phyloP scores from a whole-genome alignment of 1,140 invertebrate species.

The Kradibia gibbosae region DNA sequence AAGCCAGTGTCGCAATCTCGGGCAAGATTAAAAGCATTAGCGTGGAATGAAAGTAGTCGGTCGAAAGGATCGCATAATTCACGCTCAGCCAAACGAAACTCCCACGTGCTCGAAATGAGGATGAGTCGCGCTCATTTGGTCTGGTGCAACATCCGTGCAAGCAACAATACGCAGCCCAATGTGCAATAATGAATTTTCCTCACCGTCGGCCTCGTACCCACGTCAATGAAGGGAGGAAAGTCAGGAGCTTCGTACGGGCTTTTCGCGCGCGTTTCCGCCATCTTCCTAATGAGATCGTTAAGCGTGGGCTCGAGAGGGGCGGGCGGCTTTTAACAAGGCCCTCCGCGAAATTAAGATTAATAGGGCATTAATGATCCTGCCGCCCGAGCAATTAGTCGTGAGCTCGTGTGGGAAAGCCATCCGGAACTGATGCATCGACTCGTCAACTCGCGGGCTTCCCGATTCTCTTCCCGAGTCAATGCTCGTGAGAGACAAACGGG shows the following conservation, averaged over 20 bases:
- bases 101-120: slow-evolving; percentile 21
- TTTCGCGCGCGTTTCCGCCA: slow-evolving; percentile 13
- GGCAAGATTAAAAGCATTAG: not conserved
- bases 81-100: not conserved
- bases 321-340: not conserved
- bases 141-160: not conserved
- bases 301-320: not conserved
- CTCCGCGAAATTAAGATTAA: slow-evolving; percentile 39
- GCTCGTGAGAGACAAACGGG: not conserved
- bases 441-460: not conserved
- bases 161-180: slow-evolving; percentile 1
- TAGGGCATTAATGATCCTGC: slow-evolving; percentile 29
- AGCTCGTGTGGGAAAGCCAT: not conserved
- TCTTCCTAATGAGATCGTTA: slow-evolving; percentile 40
- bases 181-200: slow-evolving; percentile 16
- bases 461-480: too few relatives aligned
- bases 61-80: slow-evolving; percentile 6
- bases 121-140: too few relatives aligned
- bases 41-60: not conserved
- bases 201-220: slow-evolving; percentile 27
- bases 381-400: not conserved
- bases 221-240: slow-evolving; percentile 30
- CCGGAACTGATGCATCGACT: not conserved
- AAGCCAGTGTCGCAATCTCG: not conserved
- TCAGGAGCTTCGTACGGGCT: not conserved